These are phyloP conservation scores for Hephaestus fuliginosus DNA, from an alignment of 2,797 vertebrate genomes.

Conservation along the genomic window DNA sequence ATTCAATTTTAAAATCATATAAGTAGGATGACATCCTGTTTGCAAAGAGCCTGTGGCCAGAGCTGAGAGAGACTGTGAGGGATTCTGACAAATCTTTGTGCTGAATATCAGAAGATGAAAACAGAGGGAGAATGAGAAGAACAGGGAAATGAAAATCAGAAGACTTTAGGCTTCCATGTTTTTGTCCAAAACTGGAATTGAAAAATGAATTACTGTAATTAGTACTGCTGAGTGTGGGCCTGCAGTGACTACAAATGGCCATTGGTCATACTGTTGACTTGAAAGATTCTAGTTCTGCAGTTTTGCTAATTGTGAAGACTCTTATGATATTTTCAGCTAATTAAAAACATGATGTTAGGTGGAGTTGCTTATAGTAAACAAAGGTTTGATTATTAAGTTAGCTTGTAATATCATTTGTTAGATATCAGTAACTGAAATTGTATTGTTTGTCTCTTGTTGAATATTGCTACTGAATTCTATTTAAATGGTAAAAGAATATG, in stretches of 20 bases:
- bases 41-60: neutral
- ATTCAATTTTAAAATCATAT: constrained; percentile 37
- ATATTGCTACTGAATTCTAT: constrained; percentile 79
- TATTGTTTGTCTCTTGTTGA: constrained; percentile 67
- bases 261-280: constrained; percentile 70
- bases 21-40: constrained; percentile 45
- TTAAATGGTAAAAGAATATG: constrained; percentile 53
- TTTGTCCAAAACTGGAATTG: constrained; percentile 62
- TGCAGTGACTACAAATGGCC: constrained; percentile 71
- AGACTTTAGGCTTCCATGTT: constrained; percentile 74
- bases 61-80: neutral
- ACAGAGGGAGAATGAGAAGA: constrained; percentile 23
- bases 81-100: constrained; percentile 57
- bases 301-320: constrained; percentile 67
- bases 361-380: constrained; percentile 48
- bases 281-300: constrained; percentile 68
- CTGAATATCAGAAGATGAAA: constrained; percentile 65
- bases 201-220: constrained; percentile 72
- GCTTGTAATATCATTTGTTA: constrained; percentile 71
- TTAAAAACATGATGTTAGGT: constrained; percentile 40
- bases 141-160: constrained; percentile 32
- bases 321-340: constrained; percentile 60
- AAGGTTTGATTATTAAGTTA: constrained; percentile 52
- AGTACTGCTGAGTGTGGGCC: constrained; percentile 68
- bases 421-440: constrained; percentile 71